Evolutionary conservation across 2,888 invertebrate species (phyloP), one percentile per base, ranked within the genome.

Genomic region (Dicyrtoma fusca): DNA sequence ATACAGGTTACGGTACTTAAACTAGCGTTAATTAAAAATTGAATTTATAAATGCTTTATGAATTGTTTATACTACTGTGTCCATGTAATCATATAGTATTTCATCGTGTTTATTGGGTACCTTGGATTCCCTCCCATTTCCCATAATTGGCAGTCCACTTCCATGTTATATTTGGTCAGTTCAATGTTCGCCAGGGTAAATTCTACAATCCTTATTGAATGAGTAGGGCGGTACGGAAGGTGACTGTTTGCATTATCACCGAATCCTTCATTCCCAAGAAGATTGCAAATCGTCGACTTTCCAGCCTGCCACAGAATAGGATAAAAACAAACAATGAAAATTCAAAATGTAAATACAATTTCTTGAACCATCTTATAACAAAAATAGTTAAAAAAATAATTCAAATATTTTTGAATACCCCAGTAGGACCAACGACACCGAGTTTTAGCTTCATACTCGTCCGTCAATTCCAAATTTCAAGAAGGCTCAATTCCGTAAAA

Each of bases 111-210:
- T n/a, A n/a, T n/a, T n/a, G n/a, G n/a, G n/a, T n/a, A 77, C 78
- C 72, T 74, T 25, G 80, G 80, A 72, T 79, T 78, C 13, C 80
- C 80, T n/a, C 80, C 80, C 21, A 80, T 73, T 75, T 80, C 80
- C 80, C 79, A 80, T 1, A 80, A 65, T 68, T 80, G 79, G 13
- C 72, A 64, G 34, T 80, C 80, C 14, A 76, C 71, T 25, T 80
- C 80, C 49, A 75, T 64, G 11, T 44, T 75, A 45, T 76, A 76
- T 53, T 80, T 78, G 34, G 76, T 72, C 11, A 79, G 53, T 13
- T 78, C 76, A 0, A 80, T 59, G 55, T 72, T 76, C 10, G 74
- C 71, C 17, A 78, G 42, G 0, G 77, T 62, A 42, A 78, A 77
- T 53, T 77, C 79, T 14, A 80, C 74, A 53, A 80, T 80, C 62